These are phyloP conservation scores for Venturia canescens DNA, from an alignment of 1,140 invertebrate genomes.

Conservation along the genomic window DNA sequence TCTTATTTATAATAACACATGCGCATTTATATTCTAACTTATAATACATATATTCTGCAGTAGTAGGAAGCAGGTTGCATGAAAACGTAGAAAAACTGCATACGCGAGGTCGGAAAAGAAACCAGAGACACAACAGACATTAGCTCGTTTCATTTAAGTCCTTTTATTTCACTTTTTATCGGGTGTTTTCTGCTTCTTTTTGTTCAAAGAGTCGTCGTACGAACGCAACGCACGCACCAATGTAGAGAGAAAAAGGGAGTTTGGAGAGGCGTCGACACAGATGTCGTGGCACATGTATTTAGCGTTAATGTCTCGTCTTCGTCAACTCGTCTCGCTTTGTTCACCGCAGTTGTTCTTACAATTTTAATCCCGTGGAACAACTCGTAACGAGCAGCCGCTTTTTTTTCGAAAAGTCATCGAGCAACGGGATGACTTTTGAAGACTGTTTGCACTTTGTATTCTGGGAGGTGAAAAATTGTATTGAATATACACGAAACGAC, in stretches of 20 bases:
- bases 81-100: conserved; percentile 28
- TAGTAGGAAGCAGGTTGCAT: conserved; percentile 11
- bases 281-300: conserved; percentile 24
- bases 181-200: neutral
- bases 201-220: conserved; percentile 7
- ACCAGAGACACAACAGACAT: conserved; percentile 42
- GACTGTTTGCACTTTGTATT: too few relatives aligned
- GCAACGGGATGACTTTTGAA: too few relatives aligned
- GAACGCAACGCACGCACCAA: conserved; percentile 1
- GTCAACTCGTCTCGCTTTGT: neutral
- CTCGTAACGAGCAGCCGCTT: neutral
- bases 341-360: neutral
- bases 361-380: neutral
- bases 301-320: conserved; percentile 23
- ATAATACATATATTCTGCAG: neutral
- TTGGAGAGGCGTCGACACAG: conserved; percentile 5
- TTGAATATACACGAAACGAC: too few relatives aligned
- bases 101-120: conserved; percentile 4
- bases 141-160: neutral
- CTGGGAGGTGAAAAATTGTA: too few relatives aligned
- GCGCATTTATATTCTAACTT: neutral
- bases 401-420: too few relatives aligned
- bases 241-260: neutral
- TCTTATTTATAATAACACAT: too few relatives aligned
- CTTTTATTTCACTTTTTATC: conserved; percentile 3